Percentiles rank a stretch among this genome's conserved stretches.
phyloP scores from a whole-genome alignment of 2,113 vertebrate species.

The Callorhinus ursinus region DNA sequence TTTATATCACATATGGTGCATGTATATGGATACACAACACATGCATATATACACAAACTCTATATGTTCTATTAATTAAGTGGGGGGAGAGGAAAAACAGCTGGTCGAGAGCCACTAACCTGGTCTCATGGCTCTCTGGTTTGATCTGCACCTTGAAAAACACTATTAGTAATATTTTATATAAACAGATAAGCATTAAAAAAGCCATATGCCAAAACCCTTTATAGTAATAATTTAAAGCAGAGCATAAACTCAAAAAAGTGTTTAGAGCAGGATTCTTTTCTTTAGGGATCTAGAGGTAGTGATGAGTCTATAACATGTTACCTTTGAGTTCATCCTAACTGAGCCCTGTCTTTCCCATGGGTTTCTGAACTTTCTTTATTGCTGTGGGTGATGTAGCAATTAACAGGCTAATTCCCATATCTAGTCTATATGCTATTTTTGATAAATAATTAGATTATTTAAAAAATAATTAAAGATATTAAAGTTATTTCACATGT shows the following conservation, averaged over 20 bases:
- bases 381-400: not conserved
- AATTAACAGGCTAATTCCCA: not conserved
- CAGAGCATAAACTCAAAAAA: not conserved
- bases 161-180: not conserved
- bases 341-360: not conserved
- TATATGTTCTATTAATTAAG: not conserved
- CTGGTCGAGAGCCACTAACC: not conserved
- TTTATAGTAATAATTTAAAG: slow-evolving; percentile 24
- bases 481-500: not conserved
- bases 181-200: slow-evolving; percentile 11
- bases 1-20: not conserved
- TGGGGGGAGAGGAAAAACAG: not conserved
- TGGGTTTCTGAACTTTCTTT: not conserved
- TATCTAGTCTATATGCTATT: not conserved
- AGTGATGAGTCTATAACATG: not conserved
- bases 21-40: not conserved
- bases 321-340: not conserved
- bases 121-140: not conserved
- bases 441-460: not conserved
- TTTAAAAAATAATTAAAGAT: not conserved
- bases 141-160: slow-evolving; percentile 3
- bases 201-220: not conserved
- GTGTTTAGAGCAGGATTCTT: not conserved
- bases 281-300: not conserved
- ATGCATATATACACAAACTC: not conserved